phyloP scores from a whole-genome alignment of 2,113 vertebrate genomes.

The Gymnogyps californianus region DNA sequence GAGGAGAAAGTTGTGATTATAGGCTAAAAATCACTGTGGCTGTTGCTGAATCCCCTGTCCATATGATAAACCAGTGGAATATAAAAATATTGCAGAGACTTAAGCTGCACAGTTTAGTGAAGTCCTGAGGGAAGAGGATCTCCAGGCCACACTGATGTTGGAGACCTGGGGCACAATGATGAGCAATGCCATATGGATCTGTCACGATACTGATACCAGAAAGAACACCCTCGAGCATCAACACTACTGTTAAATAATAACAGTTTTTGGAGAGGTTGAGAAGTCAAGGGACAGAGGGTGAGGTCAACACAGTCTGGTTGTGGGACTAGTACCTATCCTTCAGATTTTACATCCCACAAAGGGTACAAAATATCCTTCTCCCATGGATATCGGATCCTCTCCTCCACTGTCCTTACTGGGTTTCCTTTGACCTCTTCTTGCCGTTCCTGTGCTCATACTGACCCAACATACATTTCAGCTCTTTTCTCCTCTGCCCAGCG shows the following conservation, averaged over 20 bases:
- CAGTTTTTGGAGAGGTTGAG: neutral
- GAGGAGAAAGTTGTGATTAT: neutral
- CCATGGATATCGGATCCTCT: neutral
- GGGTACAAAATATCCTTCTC: neutral
- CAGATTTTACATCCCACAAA: neutral
- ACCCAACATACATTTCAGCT: neutral
- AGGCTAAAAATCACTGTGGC: neutral
- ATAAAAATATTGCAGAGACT: neutral
- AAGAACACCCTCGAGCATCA: neutral
- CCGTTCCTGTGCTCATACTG: neutral
- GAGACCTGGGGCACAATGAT: neutral
- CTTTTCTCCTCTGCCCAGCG: neutral
- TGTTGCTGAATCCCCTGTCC: neutral
- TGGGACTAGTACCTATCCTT: neutral
- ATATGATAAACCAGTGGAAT: neutral
- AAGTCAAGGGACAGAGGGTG: neutral
- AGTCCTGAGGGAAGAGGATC: neutral
- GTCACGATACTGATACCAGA: neutral
- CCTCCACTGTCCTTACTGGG: neutral
- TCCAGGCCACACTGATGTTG: neutral
- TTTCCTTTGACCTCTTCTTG: neutral
- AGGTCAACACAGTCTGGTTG: neutral
- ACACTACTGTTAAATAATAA: neutral
- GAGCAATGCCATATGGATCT: neutral
- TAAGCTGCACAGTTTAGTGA: neutral